Percentiles rank a stretch among this genome's conserved stretches.
phyloP scores from a whole-genome alignment of 2,888 invertebrate species.

The Caenorhabditis parvicauda region DNA sequence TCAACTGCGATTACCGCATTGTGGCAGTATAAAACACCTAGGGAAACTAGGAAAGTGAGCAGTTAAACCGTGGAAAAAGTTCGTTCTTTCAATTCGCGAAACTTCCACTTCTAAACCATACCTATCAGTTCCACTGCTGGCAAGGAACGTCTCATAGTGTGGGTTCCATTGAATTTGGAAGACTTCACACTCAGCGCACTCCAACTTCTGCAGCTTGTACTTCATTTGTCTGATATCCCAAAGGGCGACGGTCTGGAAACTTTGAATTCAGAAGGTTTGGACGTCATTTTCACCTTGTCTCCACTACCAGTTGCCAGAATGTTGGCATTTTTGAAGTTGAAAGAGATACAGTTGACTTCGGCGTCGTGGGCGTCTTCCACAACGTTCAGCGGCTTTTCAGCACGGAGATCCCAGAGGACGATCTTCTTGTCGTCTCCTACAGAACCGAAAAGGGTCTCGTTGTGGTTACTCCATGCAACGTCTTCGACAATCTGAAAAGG shows the following conservation, averaged over 20 bases:
- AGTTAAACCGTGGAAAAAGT: too few species aligned
- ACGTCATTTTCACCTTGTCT: slow-evolving; percentile 73
- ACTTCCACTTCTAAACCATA: background rate
- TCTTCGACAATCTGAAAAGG: slow-evolving; percentile 81
- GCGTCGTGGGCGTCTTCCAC: slow-evolving; percentile 98
- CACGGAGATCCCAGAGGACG: slow-evolving; percentile 98
- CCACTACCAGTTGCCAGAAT: slow-evolving; percentile 97
- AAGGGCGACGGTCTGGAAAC: slow-evolving; percentile 76
- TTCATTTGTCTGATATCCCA: slow-evolving; percentile 98
- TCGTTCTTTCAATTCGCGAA: background rate
- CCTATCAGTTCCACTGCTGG: slow-evolving; percentile 95
- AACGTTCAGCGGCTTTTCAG: slow-evolving; percentile 93
- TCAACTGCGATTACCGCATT: too few species aligned
- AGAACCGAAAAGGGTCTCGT: slow-evolving; percentile 95
- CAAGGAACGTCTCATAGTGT: slow-evolving; percentile 97
- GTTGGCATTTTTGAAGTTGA: slow-evolving; percentile 98
- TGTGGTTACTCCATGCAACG: slow-evolving; percentile 96
- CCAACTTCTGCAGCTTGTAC: slow-evolving; percentile 95
- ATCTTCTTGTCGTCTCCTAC: slow-evolving; percentile 96
- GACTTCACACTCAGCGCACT: slow-evolving; percentile 99
- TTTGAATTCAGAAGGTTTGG: too few species aligned
- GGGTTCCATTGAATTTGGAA: slow-evolving; percentile 99
- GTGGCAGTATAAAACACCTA: too few species aligned
- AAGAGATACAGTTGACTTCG: slow-evolving; percentile 91
- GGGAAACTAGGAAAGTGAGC: too few species aligned